Base-by-base conservation (phyloP, 2,888 invertebrate species). In the Hypena proboscidalis region DNA sequence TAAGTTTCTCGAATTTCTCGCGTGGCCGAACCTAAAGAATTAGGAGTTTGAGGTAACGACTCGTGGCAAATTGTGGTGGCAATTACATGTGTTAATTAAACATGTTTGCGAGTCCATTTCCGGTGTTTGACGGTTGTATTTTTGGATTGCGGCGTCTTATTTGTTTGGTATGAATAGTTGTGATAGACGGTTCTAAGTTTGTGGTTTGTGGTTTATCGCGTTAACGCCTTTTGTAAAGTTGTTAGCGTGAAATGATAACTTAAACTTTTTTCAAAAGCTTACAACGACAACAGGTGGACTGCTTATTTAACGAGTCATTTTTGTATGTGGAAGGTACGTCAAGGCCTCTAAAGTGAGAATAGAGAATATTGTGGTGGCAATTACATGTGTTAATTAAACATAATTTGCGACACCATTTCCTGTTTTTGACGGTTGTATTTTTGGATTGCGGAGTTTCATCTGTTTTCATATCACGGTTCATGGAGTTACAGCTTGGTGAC, bases 11-110 rank as follows among this genome's bases (percentile, higher is more conserved):
- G 66, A 74, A 78, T 77, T 76, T 72, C 58, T 57, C 74, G 74
- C 80, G 65, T 73, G 73, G 72, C 68, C 68, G 73, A 67, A 64
- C 60, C 67, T 70, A 76, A 77, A 77, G 74, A 78, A 81, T 77
- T 70, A 71, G 64, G 55, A 54, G 49, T 55, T 35, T 57, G 15
- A 26, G 46, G 64, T 53, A 62, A 70, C 47, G 41, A 23, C 33
- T 39, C 36, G 43, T 37, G 23, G 55, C 52, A 47, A 58, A 49
- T 65, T 66, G 62, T 70, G 58, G 47, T 58, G 33, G 63, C 59
- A 68, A 68, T 67, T 63, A 62, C 65, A 71, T 63, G 67, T 74
- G 71, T 60, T 67, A 58, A 68, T 68, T 59, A 53, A 63, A 49
- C 40, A 39, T 58, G 61, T 58, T 60, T 48, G 40, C 34, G 30